phyloP scores from a whole-genome alignment of 2,888 invertebrate species.

The Cheilosia grossa region DNA sequence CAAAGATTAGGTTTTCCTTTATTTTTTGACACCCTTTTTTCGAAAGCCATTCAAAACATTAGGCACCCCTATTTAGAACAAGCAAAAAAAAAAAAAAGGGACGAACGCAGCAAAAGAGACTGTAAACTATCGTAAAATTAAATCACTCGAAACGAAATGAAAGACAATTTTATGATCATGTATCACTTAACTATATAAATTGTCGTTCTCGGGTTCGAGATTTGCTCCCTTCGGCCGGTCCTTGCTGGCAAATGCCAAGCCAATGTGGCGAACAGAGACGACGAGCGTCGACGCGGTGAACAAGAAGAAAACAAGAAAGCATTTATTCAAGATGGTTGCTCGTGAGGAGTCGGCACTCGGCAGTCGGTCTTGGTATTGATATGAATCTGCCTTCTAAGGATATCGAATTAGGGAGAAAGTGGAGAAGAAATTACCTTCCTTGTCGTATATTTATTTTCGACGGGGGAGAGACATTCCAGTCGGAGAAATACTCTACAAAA shows the following conservation, averaged over 20 bases:
- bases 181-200: constrained; percentile 65
- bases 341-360: background rate
- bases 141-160: constrained; percentile 64
- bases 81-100: constrained; percentile 5
- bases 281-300: background rate
- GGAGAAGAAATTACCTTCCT: constrained; percentile 1
- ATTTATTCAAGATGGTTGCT: background rate
- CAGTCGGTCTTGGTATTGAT: constrained; percentile 5
- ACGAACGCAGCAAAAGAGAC: constrained; percentile 12
- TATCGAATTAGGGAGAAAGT: constrained; percentile 37
- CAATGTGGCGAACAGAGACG: background rate
- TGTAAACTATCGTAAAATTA: constrained; percentile 65
- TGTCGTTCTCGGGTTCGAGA: constrained; percentile 51
- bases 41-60: background rate
- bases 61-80: constrained; percentile 4
- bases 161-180: constrained; percentile 65
- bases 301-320: constrained; percentile 10
- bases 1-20: background rate
- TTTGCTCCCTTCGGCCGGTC: background rate
- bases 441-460: constrained; percentile 5
- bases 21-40: constrained; percentile 8
- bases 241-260: constrained; percentile 4
- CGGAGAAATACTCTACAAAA: background rate
- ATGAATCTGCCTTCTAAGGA: constrained; percentile 22
- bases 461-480: background rate